Percentiles rank a stretch among this genome's conserved stretches.
Evolutionary conservation across 2,888 invertebrate species (phyloP).

Genomic region (Trissonchulus sp.): DNA sequence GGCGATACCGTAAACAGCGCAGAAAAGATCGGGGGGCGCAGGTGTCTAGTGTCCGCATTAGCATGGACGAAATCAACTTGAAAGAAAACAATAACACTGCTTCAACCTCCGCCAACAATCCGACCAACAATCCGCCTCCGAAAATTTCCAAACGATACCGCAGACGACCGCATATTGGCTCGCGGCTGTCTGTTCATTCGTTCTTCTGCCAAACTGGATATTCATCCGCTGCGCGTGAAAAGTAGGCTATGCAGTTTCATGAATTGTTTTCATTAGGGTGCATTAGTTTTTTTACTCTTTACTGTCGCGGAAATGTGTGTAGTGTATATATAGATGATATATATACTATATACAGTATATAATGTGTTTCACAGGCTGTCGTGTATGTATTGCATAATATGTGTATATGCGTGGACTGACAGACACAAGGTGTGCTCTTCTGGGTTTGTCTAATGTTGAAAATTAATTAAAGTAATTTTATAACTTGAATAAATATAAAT

Average conservation of each 20-base stretch:
- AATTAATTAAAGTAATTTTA: too few relatives aligned
- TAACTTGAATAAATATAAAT: too few relatives aligned
- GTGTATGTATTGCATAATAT: neutral
- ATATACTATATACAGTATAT: too few relatives aligned
- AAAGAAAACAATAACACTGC: neutral
- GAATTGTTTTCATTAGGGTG: too few relatives aligned
- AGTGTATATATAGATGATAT: too few relatives aligned
- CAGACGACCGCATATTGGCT: slow-evolving; percentile 3
- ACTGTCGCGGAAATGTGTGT: too few relatives aligned
- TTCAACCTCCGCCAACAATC: neutral
- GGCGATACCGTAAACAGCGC: neutral
- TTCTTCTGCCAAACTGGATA: slow-evolving; percentile 17
- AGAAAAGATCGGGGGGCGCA: neutral
- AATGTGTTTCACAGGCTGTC: too few relatives aligned
- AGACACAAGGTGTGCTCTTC: too few relatives aligned
- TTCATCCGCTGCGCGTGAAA: neutral
- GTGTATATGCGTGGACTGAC: too few relatives aligned
- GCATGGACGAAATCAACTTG: neutral
- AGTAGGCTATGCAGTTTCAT: too few relatives aligned
- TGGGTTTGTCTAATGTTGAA: too few relatives aligned
- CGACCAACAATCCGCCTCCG: too few relatives aligned
- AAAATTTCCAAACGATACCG: neutral
- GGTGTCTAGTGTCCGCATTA: neutral
- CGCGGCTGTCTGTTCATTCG: slow-evolving; percentile 24
- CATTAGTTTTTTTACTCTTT: neutral